These are phyloP conservation scores for Heteropelma amictum DNA, from an alignment of 2,888 invertebrate genomes.

Conservation along the genomic window DNA sequence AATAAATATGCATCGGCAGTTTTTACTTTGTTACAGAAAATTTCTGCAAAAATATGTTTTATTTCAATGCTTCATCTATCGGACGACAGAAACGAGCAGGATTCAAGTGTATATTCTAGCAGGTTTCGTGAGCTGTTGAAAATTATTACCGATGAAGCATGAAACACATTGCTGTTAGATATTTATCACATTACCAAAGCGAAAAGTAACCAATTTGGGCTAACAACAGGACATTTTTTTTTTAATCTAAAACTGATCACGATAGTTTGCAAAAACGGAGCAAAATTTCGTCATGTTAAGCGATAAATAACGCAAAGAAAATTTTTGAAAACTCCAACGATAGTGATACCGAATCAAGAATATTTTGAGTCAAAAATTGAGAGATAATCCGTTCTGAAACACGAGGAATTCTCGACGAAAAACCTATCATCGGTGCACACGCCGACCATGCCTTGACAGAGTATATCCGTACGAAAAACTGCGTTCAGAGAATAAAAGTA, in stretches of 20 bases:
- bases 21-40: no score
- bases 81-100: no score
- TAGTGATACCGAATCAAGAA: not conserved
- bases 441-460: conserved; percentile 69
- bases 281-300: conserved; percentile 18
- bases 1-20: no score
- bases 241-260: not conserved
- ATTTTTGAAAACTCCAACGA: no score
- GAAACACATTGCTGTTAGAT: not conserved
- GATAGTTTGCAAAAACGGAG: conserved; percentile 4
- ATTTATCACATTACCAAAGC: not conserved
- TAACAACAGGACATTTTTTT: not conserved
- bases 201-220: not conserved
- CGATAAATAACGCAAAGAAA: not conserved
- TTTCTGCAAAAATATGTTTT: no score
- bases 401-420: conserved; percentile 50
- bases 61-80: no score
- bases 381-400: not conserved
- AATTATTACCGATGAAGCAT: not conserved
- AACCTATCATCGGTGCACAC: conserved; percentile 45
- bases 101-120: no score
- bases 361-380: not conserved
- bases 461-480: conserved; percentile 30
- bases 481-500: conserved; percentile 12
- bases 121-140: no score